Evolutionary conservation across 2,113 vertebrate species (phyloP).

Genomic region (Anarrhichthys ocellatus): DNA sequence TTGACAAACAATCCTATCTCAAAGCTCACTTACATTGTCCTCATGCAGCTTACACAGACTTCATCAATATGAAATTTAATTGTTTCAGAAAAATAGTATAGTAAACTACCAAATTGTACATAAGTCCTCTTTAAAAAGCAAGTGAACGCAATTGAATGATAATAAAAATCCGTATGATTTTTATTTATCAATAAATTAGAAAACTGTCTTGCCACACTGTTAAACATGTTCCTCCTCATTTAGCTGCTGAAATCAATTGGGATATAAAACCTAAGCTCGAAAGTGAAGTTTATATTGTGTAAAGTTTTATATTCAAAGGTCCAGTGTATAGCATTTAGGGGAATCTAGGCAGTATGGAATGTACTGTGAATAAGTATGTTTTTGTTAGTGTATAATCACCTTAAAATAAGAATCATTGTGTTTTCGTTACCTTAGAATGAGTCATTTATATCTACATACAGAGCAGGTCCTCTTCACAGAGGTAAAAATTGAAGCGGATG

Average conservation of each 20-base stretch:
- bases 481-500: background rate
- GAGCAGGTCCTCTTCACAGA: background rate
- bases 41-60: background rate
- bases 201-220: background rate
- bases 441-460: background rate
- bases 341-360: background rate
- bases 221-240: background rate
- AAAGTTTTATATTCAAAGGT: background rate
- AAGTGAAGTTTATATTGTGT: background rate
- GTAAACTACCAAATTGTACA: background rate
- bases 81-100: background rate
- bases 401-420: background rate
- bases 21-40: background rate
- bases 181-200: background rate
- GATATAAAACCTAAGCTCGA: background rate
- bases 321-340: background rate
- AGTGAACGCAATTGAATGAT: background rate
- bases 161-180: background rate
- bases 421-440: background rate
- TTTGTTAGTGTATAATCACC: background rate
- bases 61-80: background rate
- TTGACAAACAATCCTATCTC: slow-evolving; percentile 1
- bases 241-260: background rate
- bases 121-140: background rate
- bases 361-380: background rate